Evolutionary conservation across 2,888 invertebrate genomes (phyloP), one percentile per base, ranked within the genome.

Genomic region (Drosophila fungiperda): DNA sequence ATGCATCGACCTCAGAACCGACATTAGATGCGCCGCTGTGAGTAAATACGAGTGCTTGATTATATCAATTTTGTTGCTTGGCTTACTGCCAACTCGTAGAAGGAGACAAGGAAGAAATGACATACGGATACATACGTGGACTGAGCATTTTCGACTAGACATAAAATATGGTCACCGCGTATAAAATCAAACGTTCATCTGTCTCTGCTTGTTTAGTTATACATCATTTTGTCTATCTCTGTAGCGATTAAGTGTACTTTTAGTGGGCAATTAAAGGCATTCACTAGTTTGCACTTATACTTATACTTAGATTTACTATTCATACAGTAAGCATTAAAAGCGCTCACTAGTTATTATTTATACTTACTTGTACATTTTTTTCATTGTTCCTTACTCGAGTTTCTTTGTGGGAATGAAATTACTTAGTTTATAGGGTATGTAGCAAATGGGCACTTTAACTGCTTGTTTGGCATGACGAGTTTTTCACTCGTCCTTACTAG

Each of bases 401-500:
- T 36, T 9, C 7, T 45, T 3, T 23, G n/a, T n/a, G 40, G 40
- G 4, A 53, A 36, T 17, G 8, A 11, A 35, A 36, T 36, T 53
- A 23, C 35, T 17, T 8, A 32, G 17, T 48, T 60, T 61, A 55
- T 45, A 71, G 77, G 77, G 71, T 76, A 75, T 78, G 49, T 38
- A 12, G n/a, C 17, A 42, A 49, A 11, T 32, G 15, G 17, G 2
- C 23, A 17, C 9, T n/a, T 26, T 1, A 15, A 17, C 15, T 42
- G 15, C 12, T 49, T 29, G 40, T 68, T 40, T 23, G 42, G 32
- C 48, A 35, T 38, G 40, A 70, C 63, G 61, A 61, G 48, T 33
- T 29, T 57, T 52, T 53, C 40, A 76, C 49, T 71, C 50, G 67
- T 57, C 53, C 54, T 79, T 81, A 88, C 88, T 76, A 78, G 72